phyloP scores from a whole-genome alignment of 2,113 vertebrate species.

The Pteruthius melanotis region DNA sequence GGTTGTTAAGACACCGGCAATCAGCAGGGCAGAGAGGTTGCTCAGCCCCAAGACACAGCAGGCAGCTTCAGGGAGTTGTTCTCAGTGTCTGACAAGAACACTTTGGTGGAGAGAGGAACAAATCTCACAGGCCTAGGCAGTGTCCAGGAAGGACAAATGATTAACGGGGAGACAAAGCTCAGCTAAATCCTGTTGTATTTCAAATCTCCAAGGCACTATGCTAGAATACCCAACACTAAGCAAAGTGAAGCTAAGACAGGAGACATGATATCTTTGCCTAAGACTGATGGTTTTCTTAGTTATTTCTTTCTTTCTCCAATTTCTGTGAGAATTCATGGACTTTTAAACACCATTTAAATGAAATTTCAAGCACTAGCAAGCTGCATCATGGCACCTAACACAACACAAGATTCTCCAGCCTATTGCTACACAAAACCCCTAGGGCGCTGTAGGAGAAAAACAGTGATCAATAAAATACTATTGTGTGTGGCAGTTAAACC shows the following conservation, averaged over 20 bases:
- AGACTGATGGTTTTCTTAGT: background rate
- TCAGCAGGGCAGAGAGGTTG: background rate
- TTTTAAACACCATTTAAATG: background rate
- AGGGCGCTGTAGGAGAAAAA: background rate
- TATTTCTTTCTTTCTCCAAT: background rate
- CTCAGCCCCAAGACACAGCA: background rate
- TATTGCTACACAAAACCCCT: background rate
- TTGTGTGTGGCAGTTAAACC: background rate
- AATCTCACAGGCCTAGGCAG: background rate
- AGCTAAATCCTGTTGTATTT: background rate
- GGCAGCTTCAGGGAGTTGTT: background rate
- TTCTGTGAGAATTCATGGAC: background rate
- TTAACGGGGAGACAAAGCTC: background rate
- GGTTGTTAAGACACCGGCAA: background rate
- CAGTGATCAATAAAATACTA: conserved; percentile 17
- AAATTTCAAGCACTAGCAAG: background rate
- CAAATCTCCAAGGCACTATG: background rate
- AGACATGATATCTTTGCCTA: background rate
- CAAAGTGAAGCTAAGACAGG: background rate
- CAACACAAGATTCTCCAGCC: background rate
- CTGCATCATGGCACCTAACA: background rate
- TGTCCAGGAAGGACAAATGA: background rate
- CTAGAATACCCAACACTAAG: background rate
- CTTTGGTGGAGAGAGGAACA: background rate
- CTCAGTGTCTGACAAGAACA: background rate